Evolutionary conservation across 1,140 invertebrate genomes (phyloP), one percentile per base, ranked within the genome.

Genomic region (Grapholita molesta): DNA sequence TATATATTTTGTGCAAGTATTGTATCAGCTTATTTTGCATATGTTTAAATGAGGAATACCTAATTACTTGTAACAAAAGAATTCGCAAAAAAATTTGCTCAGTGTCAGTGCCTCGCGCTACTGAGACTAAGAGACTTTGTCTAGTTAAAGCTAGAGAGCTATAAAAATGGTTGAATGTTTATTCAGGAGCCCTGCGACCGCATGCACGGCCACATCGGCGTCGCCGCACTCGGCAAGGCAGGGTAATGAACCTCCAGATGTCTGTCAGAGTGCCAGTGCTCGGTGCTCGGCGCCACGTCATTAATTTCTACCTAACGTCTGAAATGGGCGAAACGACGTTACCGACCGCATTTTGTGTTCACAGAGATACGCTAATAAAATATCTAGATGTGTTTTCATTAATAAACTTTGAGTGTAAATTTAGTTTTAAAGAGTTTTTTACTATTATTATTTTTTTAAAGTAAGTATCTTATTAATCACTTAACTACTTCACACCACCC

Each of bases 301-400:
- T 88, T 88, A 88, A 88, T 88, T 88, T 86, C 79, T 79, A 80
- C 80, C 79, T 88, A 86, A 88, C 86, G 83, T 88, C 76, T 80
- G 76, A 82, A 83, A 83, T 80, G 79, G 70, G 76, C 77, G 78
- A 69, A 64, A 73, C 75, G 73, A 80, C 82, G 78, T 74, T 76
- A 77, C 75, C 70, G 66, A 81, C 83, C 78, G 78, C 79, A 82
- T 85, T 88, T 82, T 79, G 77, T 76, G 76, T 80, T 88, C 82
- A 79, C 79, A 78, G 76, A 79, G 76, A 79, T 77, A 71, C 57
- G 64, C 70, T 70, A 75, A 69, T 78, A 80, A 82, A 77, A 68
- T 71, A 69, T 66, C 76, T 75, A 68, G 67, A 84, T 73, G 72
- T 72, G 73, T 76, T 57, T 30, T n/a, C n/a, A 11, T 3, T 12